Conservation (phyloP, 2,113 vertebrate genomes). For the Pycnonotus jocosus region DNA sequence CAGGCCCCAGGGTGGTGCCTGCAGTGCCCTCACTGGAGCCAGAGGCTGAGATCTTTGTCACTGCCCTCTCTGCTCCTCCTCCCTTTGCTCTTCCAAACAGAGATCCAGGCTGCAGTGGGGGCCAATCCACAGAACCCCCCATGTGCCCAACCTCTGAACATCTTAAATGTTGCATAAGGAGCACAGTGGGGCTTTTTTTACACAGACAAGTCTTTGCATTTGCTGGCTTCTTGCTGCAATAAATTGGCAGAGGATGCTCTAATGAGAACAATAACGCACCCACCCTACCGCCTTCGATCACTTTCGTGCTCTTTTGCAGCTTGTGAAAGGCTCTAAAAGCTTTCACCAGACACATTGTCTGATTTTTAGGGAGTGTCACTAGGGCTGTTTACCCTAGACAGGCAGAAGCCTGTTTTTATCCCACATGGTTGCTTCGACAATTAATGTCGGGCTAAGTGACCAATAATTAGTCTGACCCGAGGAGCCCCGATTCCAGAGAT, state of each 20-base stretch:
- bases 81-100: background rate
- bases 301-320: background rate
- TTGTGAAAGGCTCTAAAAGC: constrained; percentile 47
- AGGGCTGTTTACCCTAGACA: background rate
- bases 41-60: background rate
- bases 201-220: background rate
- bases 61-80: background rate
- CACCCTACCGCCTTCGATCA: background rate
- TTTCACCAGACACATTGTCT: constrained; percentile 18
- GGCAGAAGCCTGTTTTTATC: background rate
- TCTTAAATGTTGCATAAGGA: background rate
- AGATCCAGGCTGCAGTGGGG: background rate
- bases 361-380: background rate
- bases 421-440: background rate
- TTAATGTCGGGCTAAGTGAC: background rate
- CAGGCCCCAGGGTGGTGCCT: background rate
- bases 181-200: background rate
- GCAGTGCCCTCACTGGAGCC: accelerated
- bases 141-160: background rate
- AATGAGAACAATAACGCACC: constrained; percentile 11
- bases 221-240: background rate
- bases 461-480: background rate
- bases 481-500: background rate
- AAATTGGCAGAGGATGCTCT: constrained; percentile 13
- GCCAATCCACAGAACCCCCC: background rate